Evolutionary conservation across 2,797 vertebrate genomes (phyloP), one percentile per base, ranked within the genome.

Genomic region (Smutsia gigantea): DNA sequence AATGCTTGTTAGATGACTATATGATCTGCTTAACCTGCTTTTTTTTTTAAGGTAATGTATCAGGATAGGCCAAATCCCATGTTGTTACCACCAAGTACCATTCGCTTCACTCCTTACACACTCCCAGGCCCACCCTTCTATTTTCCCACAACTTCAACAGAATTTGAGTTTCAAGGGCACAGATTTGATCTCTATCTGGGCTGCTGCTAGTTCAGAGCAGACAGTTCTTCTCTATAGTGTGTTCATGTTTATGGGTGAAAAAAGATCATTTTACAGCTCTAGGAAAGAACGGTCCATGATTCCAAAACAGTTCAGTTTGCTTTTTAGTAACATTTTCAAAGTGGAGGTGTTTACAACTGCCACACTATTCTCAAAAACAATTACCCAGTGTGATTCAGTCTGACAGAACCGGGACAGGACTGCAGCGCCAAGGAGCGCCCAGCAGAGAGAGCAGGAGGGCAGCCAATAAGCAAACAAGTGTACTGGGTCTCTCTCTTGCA

Each of bases 391-490:
- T 53, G 39, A 95, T 63, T 92, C 85, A 79, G 63, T 61, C 17
- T 95, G 93, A 93, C 71, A 90, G n/a, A 91, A 87, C 37, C 51
- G 23, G 39, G 55, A 59, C 83, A 69, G 94, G 39, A 11, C 21
- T 17, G 39, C 46, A 23, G 34, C 93, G 94, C 10, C 81, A 72
- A 31, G 79, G 64, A 66, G 37, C 90, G 57, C 89, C 96, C 97
- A 96, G 96, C 96, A 98, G 97, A 92, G 95, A 98, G 98, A 94
- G 97, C 95, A 93, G 86, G 92, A 97, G 53, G 87, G 87, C 57
- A 97, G 39, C 4, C 37, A 75, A 96, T 1, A 13, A 61, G 31
- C 49, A 37, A 17, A 17, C 7, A 63, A 14, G 37, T 4, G 14
- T 23, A 34, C 13, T 3, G 37, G 34, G 27, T 46, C 63, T 78